These are phyloP conservation scores for Sycobia sp. DNA, from an alignment of 1,140 invertebrate species.

Conservation along the genomic window DNA sequence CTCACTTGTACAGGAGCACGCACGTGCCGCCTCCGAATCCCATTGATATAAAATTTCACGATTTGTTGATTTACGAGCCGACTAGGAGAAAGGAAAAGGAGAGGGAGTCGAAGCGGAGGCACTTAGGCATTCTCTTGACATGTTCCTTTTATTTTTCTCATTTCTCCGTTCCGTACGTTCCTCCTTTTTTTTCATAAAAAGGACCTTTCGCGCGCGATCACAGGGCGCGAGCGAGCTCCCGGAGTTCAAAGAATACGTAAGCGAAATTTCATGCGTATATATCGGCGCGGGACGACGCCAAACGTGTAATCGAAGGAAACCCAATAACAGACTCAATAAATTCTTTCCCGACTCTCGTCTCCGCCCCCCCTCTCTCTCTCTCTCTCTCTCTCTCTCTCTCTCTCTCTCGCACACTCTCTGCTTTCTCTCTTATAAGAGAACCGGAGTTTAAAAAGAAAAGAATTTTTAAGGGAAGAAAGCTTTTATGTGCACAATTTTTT, in stretches of 20 bases:
- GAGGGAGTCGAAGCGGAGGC: background rate
- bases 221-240: background rate
- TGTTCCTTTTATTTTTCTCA: background rate
- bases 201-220: constrained; percentile 10
- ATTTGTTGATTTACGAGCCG: constrained; percentile 25
- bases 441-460: constrained; percentile 23
- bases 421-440: background rate
- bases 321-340: constrained; percentile 37
- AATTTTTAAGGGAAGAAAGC: constrained; percentile 12
- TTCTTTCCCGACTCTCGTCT: constrained; percentile 20
- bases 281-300: constrained; percentile 16
- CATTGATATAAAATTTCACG: constrained; percentile 19
- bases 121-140: constrained; percentile 1
- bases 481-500: background rate
- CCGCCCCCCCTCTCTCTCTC: too few species aligned
- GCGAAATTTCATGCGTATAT: constrained; percentile 30
- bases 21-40: background rate
- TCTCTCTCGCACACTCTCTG: too few species aligned
- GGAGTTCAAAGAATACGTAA: constrained; percentile 35
- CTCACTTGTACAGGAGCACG: too few species aligned
- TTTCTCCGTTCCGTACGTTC: background rate
- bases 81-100: background rate
- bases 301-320: constrained; percentile 37
- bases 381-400: too few species aligned
- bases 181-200: constrained; percentile 10